These are phyloP conservation scores for Lithobates pipiens DNA, from an alignment of 2,797 vertebrate species.

Conservation along the genomic window DNA sequence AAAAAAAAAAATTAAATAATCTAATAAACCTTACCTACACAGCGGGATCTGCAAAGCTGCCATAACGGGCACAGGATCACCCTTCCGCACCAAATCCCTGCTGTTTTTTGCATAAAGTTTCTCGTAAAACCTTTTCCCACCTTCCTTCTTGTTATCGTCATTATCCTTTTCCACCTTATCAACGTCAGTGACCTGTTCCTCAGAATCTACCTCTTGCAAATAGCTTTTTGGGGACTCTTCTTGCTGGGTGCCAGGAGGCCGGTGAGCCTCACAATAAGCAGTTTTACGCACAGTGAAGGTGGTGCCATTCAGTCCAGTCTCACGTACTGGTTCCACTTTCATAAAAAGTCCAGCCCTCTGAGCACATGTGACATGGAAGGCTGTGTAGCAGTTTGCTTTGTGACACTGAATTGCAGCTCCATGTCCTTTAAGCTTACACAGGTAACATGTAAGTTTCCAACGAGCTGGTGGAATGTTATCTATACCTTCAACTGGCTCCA, in stretches of 20 bases:
- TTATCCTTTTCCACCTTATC: constrained; percentile 67
- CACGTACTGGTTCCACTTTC: constrained; percentile 97
- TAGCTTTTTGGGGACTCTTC: constrained; percentile 66
- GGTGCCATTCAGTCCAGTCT: constrained; percentile 90
- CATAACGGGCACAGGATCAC: constrained; percentile 77
- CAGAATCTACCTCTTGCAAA: constrained; percentile 77
- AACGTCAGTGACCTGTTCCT: constrained; percentile 64
- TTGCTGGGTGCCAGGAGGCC: constrained; percentile 77
- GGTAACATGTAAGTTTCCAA: constrained; percentile 96
- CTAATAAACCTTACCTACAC: constrained; percentile 83
- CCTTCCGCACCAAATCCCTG: constrained; percentile 70
- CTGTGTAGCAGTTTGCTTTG: constrained; percentile 97
- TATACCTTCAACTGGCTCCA: constrained; percentile 97
- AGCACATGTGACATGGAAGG: constrained; percentile 96
- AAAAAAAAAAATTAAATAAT: neutral
- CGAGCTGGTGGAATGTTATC: constrained; percentile 93
- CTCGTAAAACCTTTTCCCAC: constrained; percentile 81
- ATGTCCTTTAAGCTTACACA: constrained; percentile 95
- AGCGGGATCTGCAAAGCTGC: constrained; percentile 89
- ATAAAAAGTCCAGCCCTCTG: constrained; percentile 95
- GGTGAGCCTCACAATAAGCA: constrained; percentile 93
- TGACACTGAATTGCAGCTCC: constrained; percentile 98
- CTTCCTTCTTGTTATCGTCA: constrained; percentile 79
- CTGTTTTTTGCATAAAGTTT: constrained; percentile 88
- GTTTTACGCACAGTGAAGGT: constrained; percentile 98